Conservation (phyloP, 2,797 vertebrate genomes). For the Syncerus caffer region DNA sequence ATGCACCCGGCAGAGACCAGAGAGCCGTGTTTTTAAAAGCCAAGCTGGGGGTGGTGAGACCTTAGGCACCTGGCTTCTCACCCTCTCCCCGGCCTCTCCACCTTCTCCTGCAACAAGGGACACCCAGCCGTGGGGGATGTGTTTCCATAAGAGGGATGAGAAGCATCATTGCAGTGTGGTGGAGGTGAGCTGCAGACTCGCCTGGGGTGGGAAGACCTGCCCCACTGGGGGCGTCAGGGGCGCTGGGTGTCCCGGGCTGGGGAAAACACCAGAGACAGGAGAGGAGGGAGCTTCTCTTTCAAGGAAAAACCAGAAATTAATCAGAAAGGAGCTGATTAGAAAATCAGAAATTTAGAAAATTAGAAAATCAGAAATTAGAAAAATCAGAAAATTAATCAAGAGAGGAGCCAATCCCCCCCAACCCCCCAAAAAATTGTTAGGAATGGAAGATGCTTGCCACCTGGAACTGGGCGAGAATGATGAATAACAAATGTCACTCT, state of each 20-base stretch:
- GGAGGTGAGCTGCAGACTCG: background rate
- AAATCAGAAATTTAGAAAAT: too few species aligned
- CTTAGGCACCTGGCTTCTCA: background rate
- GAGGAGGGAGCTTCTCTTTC: background rate
- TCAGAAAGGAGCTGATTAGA: too few species aligned
- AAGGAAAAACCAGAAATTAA: background rate
- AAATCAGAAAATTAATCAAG: too few species aligned
- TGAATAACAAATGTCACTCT: background rate
- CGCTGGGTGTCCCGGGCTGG: too few species aligned
- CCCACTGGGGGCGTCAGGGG: background rate
- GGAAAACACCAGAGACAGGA: background rate
- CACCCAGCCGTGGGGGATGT: rapidly evolving
- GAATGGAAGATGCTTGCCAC: background rate
- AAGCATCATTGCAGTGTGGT: background rate
- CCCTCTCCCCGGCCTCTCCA: background rate
- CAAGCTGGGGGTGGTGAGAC: background rate
- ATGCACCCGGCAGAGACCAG: rapidly evolving
- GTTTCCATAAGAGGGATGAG: rapidly evolving
- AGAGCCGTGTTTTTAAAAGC: background rate
- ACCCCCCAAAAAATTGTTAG: rapidly evolving
- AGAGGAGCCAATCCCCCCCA: background rate
- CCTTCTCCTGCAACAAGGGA: background rate
- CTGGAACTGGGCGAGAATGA: rapidly evolving
- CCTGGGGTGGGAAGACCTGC: background rate
- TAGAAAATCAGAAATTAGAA: too few species aligned